Base-by-base conservation (phyloP, 2,888 invertebrate species). In the Pyrgus malvae region DNA sequence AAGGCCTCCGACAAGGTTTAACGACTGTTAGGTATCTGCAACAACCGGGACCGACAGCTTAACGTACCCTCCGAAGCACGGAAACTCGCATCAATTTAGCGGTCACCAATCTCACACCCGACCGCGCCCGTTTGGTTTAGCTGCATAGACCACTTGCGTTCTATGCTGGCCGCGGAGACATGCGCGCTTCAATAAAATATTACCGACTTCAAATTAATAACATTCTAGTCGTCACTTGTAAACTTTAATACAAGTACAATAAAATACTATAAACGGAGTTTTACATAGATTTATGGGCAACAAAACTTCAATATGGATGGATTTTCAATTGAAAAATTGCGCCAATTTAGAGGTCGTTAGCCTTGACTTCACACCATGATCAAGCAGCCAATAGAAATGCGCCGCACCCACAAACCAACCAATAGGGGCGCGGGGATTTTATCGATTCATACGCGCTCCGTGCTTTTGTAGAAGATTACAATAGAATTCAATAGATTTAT, bases 281-380 rank as follows among this genome's bases (percentile, higher is more conserved):
- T 21, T 21, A 44, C 44, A 57, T 37, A 55, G 50, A 59, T 62
- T 59, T 60, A 60, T 59, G 55, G 45, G 48, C 56, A 48, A 62
- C 60, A 58, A 63, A 66, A 64, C 61, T 55, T 59, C 57, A 62
- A 62, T 59, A 57, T 48, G 48, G 29, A 31, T 61, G 65, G 63
- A 61, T 67, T 73, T 68, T 74, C 74, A 79, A 81, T 83, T 78
- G 79, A 80, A 80, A 83, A 82, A 82, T 78, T 78, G 73, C 70
- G 66, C 69, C 78, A 75, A 78, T 81, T 71, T 65, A 76, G 64
- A 79, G 84, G 80, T 80, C 81, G 67, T 74, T 76, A 74, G 64
- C 81, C 82, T 79, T 80, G 74, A 72, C 75, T 75, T 76, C 78
- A 75, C 63, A 68, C 61, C 57, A 60, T 50, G 38, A 48, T 48